phyloP scores from a whole-genome alignment of 2,113 vertebrate species.

The Hippocampus abdominalis region DNA sequence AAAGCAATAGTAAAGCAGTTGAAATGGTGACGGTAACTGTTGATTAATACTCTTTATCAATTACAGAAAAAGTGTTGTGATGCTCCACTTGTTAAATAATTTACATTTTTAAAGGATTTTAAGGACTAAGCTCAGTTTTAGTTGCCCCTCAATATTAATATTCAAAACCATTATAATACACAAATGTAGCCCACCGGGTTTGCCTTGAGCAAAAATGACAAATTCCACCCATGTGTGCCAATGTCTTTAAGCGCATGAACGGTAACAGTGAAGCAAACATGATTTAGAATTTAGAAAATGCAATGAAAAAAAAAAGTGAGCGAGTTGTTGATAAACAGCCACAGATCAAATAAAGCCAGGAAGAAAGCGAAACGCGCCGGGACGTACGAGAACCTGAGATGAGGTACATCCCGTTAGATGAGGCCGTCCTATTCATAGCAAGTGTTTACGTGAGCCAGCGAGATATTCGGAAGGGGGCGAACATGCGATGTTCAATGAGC shows the following conservation, averaged over 20 bases:
- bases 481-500: constrained; percentile 97
- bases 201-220: neutral
- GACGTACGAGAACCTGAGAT: neutral
- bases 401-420: constrained; percentile 10
- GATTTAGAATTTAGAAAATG: neutral
- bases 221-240: neutral
- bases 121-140: neutral
- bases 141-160: neutral
- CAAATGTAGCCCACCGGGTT: neutral
- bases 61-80: neutral
- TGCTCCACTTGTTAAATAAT: neutral
- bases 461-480: constrained; percentile 93
- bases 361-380: neutral
- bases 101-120: neutral
- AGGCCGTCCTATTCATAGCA: constrained; percentile 80
- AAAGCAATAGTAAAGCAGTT: neutral
- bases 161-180: neutral
- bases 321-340: neutral
- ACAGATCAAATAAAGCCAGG: neutral
- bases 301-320: neutral
- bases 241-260: neutral
- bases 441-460: constrained; percentile 83
- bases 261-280: neutral
- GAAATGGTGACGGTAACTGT: neutral
- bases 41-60: neutral